Evolutionary conservation across 2,113 vertebrate genomes (phyloP).

Genomic region (Pholis gunnellus): DNA sequence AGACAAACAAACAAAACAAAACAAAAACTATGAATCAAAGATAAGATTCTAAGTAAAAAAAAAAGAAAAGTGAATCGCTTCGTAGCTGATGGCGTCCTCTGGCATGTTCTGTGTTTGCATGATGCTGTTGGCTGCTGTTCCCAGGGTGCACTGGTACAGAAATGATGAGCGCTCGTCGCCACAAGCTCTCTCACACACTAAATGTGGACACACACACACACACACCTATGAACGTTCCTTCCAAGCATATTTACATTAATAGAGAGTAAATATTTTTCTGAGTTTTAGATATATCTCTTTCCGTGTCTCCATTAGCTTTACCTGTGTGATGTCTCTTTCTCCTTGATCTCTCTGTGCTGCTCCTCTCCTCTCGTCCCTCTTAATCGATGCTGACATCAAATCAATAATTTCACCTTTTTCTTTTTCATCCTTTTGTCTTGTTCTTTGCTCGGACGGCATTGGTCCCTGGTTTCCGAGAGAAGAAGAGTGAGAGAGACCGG

Average conservation of each 20-base stretch:
- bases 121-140: conserved; percentile 15
- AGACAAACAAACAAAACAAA: background rate
- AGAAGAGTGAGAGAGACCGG: conserved; percentile 28
- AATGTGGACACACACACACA: background rate
- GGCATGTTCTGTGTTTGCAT: conserved; percentile 1
- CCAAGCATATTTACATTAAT: conserved; percentile 1
- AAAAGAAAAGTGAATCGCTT: background rate
- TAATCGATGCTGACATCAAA: conserved; percentile 81
- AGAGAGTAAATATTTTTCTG: background rate
- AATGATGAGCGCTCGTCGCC: conserved; percentile 24
- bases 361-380: conserved; percentile 49
- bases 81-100: background rate
- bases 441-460: conserved; percentile 60
- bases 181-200: conserved; percentile 7
- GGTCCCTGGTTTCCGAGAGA: conserved; percentile 43
- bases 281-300: background rate
- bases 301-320: conserved; percentile 16
- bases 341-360: conserved; percentile 22
- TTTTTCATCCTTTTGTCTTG: conserved; percentile 65
- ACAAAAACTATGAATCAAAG: background rate
- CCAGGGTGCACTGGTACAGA: conserved; percentile 14
- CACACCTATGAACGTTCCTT: conserved; percentile 1
- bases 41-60: background rate
- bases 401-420: conserved; percentile 79
- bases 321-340: conserved; percentile 5